These are phyloP conservation scores for Melanophora roralis DNA, from an alignment of 2,888 invertebrate genomes.

Conservation along the genomic window DNA sequence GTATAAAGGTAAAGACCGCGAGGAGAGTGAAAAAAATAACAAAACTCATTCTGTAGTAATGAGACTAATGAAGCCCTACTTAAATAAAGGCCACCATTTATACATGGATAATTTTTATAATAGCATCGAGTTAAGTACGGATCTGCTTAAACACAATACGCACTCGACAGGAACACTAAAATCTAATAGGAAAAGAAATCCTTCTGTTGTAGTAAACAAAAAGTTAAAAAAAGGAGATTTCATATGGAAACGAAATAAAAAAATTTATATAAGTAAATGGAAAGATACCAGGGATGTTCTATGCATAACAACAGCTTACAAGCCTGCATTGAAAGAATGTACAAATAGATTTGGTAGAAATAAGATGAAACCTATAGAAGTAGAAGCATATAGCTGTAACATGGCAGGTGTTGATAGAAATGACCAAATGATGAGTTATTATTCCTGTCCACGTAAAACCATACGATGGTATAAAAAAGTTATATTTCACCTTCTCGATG, in stretches of 20 bases:
- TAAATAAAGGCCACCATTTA: constrained; percentile 1
- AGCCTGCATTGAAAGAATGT: not conserved
- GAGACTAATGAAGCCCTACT: not conserved
- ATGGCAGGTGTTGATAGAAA: not conserved
- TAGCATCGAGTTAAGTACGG: not conserved
- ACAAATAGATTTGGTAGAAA: not conserved
- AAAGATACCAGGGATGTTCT: not conserved
- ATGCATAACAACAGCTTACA: constrained; percentile 11
- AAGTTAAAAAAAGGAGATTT: not conserved
- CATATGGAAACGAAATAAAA: constrained; percentile 3
- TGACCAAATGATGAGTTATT: constrained; percentile 8
- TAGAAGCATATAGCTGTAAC: not conserved
- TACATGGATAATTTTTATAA: constrained; percentile 15
- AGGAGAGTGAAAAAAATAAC: not conserved
- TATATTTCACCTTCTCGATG: constrained; percentile 10
- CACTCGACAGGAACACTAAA: not conserved
- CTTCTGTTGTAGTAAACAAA: not conserved
- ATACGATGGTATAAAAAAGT: constrained; percentile 18
- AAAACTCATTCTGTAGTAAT: not conserved
- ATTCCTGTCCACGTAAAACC: constrained; percentile 13
- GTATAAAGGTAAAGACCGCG: not conserved
- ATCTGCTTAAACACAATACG: constrained; percentile 1
- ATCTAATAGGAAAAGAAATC: constrained; percentile 3
- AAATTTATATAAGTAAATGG: not conserved
- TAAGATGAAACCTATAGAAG: not conserved